Base-by-base conservation (phyloP, 2,797 vertebrate species). In the Pangasius krempfi region DNA sequence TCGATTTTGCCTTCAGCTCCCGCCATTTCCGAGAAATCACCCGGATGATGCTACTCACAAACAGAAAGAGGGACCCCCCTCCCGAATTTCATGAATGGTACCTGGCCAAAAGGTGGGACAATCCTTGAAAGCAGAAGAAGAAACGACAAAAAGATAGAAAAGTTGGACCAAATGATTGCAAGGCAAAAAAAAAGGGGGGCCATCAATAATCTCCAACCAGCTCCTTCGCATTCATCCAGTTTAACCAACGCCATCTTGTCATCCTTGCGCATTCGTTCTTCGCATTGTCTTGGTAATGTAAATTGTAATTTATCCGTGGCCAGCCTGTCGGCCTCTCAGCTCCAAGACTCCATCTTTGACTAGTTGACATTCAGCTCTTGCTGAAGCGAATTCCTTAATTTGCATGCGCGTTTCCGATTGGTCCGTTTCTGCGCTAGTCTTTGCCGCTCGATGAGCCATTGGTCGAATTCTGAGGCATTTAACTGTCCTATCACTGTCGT, bases 281-380 rank as follows among this genome's bases (percentile, higher is more conserved):
- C 44, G 78, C 89, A 68, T 91, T 87, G 89, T 91, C 30, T 76
- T 72, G 80, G 80, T 81, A 92, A 87, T 86, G 88, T 89, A 92
- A 93, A 93, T 88, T 89, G 89, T 90, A 92, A 93, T 95, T 92
- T 94, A 94, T 95, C 95, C 95, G 91, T 93, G 93, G 95, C 94
- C 94, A 95, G 95, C 96, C 97, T 97, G 96, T 95, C 97, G 97
- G 97, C 96, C 95, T 96, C 94, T 96, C 95, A 94, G 94, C 96
- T 95, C 92, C 95, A 80, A 94, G 97, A 97, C 98, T 98, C 98
- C 98, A 98, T 98, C 97, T 99, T 98, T 98, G 97, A 98, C 97
- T 97, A 95, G 96, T 97, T 98, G 98, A 98, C 98, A 98, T 98
- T 97, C 97, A 96, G 96, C 95, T 97, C 96, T 95, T 96, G 97